Evolutionary conservation across 1,140 invertebrate species (phyloP), one percentile per base, ranked within the genome.

Genomic region (Drosophila santomea): DNA sequence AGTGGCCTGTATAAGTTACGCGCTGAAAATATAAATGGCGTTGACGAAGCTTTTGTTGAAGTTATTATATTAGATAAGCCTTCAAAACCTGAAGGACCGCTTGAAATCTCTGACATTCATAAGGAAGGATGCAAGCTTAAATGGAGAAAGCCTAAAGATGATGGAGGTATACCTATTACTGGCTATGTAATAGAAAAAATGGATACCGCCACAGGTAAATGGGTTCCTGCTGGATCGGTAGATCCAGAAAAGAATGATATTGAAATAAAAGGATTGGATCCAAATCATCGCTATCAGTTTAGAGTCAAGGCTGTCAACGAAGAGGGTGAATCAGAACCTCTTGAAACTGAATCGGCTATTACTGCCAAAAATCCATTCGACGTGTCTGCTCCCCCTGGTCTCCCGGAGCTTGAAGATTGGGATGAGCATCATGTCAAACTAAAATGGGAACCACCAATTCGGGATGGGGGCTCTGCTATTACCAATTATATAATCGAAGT

Each of bases 281-380:
- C 97, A 50, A 97, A 97, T 59, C 96, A 97, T 90, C 97, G 98
- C 45, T 99, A 99, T 90, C 96, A 98, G 77, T 99, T 99, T 95
- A 94, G 98, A 64, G 98, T 99, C 0, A 97, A 97, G 89, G 98
- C 98, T 12, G 94, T 97, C 0, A 99, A 99, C 93, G 98, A 98
- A 82, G 98, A 98, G 93, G 98, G 98, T 20, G 97, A 98, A 93
- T 98, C 98, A 0, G 97, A 98, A 89, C 97, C 98, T 11, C 92
- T 99, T 14, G 97, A 98, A 78, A 97, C 97, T 0, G 97, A 98
- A 62, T 94, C 95, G 59, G 94, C 96, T 0, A 97, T 97, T 60
- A 91, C 97, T 11, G 98, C 98, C 50, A 99, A 99, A 93, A 99
- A 99, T 95, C 98, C 98, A 73, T 99, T 96, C 93, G 98, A 99